These are phyloP conservation scores for Numenius arquata DNA, from an alignment of 2,113 vertebrate genomes.

Conservation along the genomic window DNA sequence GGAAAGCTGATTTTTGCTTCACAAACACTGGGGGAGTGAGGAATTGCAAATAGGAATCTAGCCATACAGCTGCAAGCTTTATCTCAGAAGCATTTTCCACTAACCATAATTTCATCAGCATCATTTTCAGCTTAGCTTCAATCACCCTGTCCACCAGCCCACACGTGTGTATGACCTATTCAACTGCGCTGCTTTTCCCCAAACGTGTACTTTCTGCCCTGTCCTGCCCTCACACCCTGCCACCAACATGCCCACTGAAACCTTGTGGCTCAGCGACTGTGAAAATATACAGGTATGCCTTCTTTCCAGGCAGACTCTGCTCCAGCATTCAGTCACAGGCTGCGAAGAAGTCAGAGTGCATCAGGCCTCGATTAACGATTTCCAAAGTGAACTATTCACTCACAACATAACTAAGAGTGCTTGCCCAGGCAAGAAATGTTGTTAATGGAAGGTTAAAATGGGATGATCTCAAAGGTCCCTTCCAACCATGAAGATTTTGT, in stretches of 20 bases:
- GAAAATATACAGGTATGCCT: not conserved
- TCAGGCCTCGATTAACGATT: not conserved
- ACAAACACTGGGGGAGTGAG: not conserved
- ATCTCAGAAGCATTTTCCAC: not conserved
- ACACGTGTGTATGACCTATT: fast-evolving
- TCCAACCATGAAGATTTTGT: too few relatives aligned
- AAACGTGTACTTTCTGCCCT: fast-evolving
- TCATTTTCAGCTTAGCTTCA: not conserved
- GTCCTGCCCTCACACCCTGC: not conserved
- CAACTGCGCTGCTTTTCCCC: not conserved
- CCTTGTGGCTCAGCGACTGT: fast-evolving
- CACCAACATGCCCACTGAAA: not conserved
- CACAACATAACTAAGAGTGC: not conserved
- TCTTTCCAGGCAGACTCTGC: not conserved
- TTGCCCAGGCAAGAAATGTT: not conserved
- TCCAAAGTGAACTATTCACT: not conserved
- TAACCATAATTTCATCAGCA: not conserved
- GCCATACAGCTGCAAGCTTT: not conserved
- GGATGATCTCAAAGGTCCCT: too few relatives aligned
- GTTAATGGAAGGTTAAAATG: not conserved
- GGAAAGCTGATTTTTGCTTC: not conserved
- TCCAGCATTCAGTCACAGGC: not conserved
- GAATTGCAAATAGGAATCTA: not conserved
- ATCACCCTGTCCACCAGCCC: not conserved
- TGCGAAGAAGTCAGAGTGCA: not conserved